A percentile compares a stretch with the other conserved stretches of the same genome.
These are phyloP conservation scores for Dasypolia templi DNA, from an alignment of 2,888 invertebrate genomes.

Conservation along the genomic window DNA sequence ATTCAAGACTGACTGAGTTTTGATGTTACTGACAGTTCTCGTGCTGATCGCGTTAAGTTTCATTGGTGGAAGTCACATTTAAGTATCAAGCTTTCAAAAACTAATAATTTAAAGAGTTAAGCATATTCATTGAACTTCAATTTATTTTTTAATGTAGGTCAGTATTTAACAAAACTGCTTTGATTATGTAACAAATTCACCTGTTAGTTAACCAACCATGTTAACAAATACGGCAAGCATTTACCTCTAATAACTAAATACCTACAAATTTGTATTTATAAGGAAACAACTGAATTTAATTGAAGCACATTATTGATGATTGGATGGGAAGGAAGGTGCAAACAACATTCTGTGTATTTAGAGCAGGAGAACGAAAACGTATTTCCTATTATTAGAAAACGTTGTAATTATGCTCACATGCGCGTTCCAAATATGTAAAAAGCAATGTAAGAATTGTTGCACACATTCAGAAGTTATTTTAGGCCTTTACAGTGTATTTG, in stretches of 20 bases:
- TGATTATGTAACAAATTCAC: slow-evolving; percentile 3
- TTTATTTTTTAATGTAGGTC: too few relatives aligned
- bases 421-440: background rate
- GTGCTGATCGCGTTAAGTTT: too few relatives aligned
- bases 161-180: background rate
- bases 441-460: background rate
- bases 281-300: slow-evolving; percentile 45
- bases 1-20: too few relatives aligned
- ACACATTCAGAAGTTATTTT: background rate
- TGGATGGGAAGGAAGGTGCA: slow-evolving; percentile 36
- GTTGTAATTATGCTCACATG: too few relatives aligned
- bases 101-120: too few relatives aligned
- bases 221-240: slow-evolving; percentile 23
- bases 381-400: slow-evolving; percentile 3
- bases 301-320: slow-evolving; percentile 17
- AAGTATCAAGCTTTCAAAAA: too few relatives aligned
- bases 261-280: background rate
- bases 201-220: background rate
- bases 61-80: too few relatives aligned
- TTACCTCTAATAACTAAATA: slow-evolving; percentile 4
- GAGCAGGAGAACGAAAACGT: background rate
- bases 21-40: too few relatives aligned
- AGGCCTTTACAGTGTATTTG: too few relatives aligned
- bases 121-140: too few relatives aligned
- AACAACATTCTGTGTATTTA: background rate